phyloP scores from a whole-genome alignment of 2,113 vertebrate species.

The Trogon surrucura region DNA sequence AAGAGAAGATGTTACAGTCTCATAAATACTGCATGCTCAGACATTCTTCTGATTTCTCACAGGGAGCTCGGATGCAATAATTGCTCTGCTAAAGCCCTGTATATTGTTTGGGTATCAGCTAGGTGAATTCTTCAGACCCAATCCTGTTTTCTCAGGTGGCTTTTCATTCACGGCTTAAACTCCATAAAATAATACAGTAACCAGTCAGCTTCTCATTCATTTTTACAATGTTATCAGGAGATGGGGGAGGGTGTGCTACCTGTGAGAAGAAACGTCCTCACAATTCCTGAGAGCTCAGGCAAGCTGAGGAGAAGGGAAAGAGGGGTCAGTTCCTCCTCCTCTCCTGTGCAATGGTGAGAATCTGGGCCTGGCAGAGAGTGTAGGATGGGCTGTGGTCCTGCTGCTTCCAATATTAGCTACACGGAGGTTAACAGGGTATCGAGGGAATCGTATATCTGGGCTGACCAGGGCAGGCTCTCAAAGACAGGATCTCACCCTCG shows the following conservation, averaged over 20 bases:
- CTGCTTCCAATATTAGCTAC: background rate
- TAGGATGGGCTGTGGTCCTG: background rate
- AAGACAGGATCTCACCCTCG: background rate
- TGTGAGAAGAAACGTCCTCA: background rate
- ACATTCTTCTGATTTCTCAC: conserved; percentile 15
- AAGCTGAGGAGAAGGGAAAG: background rate
- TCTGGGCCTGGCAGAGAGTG: background rate
- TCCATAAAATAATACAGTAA: background rate
- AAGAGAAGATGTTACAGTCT: background rate
- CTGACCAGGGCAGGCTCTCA: background rate
- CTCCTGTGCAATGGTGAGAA: background rate
- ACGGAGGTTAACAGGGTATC: background rate
- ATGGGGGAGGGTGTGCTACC: background rate
- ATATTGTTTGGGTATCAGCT: background rate
- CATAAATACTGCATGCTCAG: conserved; percentile 10
- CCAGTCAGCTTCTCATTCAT: background rate
- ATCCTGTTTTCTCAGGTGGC: background rate
- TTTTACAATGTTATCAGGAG: background rate
- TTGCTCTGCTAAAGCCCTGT: background rate
- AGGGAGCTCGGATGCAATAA: background rate
- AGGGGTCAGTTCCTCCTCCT: background rate
- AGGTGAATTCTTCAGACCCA: background rate
- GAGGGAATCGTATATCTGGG: background rate
- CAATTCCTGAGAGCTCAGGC: background rate
- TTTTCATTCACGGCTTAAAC: conserved; percentile 18